Evolutionary conservation across 2,797 vertebrate species (phyloP).

Genomic region (Lepilemur septentrionalis): DNA sequence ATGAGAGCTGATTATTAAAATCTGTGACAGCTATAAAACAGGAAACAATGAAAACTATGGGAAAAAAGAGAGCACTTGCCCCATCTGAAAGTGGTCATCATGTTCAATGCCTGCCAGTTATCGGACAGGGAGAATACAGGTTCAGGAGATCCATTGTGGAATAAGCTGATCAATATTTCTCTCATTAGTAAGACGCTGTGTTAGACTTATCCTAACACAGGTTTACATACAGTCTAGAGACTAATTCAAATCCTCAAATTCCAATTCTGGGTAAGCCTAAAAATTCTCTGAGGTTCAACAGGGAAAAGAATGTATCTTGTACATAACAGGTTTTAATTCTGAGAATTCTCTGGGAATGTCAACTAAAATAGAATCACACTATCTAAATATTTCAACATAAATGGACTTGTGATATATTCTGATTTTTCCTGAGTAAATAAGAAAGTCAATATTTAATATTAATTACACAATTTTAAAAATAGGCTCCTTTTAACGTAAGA

Average conservation of each 20-base stretch:
- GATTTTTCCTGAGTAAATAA: not conserved
- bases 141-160: not conserved
- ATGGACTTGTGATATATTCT: not conserved
- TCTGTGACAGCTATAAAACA: not conserved
- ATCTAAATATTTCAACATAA: not conserved
- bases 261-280: not conserved
- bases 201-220: not conserved
- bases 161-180: not conserved
- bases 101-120: not conserved
- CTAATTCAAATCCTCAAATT: not conserved
- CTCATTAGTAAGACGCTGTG: not conserved
- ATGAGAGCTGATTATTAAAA: not conserved
- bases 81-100: not conserved
- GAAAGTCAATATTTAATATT: not conserved
- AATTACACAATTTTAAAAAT: not conserved
- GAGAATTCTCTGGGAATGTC: not conserved
- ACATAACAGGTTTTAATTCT: not conserved
- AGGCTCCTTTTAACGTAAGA: not conserved
- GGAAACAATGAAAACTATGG: not conserved
- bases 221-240: not conserved
- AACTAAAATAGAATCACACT: not conserved
- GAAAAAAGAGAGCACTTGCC: not conserved
- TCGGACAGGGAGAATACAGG: not conserved
- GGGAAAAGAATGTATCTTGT: not conserved
- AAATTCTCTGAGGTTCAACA: not conserved